Percentiles rank a stretch among this genome's conserved stretches.
Conservation (phyloP, 1,140 invertebrate species). For the Gonioctena quinquepunctata region DNA sequence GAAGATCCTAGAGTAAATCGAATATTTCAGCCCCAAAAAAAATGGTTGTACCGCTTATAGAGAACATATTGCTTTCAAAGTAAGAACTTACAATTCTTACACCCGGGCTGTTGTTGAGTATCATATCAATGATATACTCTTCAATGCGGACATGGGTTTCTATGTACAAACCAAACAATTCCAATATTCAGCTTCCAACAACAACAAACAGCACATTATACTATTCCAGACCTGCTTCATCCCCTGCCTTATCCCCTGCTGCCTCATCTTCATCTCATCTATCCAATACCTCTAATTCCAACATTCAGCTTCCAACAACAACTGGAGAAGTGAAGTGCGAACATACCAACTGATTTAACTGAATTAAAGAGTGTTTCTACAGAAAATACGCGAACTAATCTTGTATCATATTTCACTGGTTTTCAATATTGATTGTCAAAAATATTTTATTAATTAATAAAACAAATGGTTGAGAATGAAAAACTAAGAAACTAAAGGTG, state of each 20-base stretch:
- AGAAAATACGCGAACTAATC: too few relatives aligned
- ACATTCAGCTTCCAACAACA: neutral
- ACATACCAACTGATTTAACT: too few relatives aligned
- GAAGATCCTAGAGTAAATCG: too few relatives aligned
- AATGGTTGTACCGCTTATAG: too few relatives aligned
- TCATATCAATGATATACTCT: slow-evolving; percentile 3
- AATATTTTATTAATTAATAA: too few relatives aligned
- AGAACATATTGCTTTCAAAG: too few relatives aligned
- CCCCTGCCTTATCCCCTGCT: neutral
- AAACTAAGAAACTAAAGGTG: too few relatives aligned
- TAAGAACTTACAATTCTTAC: neutral
- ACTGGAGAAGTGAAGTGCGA: neutral
- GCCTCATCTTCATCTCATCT: slow-evolving; percentile 6
- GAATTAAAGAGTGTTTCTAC: too few relatives aligned
- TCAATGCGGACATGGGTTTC: neutral
- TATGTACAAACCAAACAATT: slow-evolving; percentile 1
- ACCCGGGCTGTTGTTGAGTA: neutral
- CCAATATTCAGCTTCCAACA: neutral
- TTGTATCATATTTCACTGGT: too few relatives aligned
- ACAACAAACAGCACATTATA: neutral
- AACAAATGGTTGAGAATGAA: too few relatives aligned
- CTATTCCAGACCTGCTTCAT: neutral
- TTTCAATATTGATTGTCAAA: too few relatives aligned
- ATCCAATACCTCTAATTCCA: neutral
- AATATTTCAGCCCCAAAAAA: too few relatives aligned